Base-by-base conservation (phyloP, 2,113 vertebrate genomes). In the Vireo altiloquus region DNA sequence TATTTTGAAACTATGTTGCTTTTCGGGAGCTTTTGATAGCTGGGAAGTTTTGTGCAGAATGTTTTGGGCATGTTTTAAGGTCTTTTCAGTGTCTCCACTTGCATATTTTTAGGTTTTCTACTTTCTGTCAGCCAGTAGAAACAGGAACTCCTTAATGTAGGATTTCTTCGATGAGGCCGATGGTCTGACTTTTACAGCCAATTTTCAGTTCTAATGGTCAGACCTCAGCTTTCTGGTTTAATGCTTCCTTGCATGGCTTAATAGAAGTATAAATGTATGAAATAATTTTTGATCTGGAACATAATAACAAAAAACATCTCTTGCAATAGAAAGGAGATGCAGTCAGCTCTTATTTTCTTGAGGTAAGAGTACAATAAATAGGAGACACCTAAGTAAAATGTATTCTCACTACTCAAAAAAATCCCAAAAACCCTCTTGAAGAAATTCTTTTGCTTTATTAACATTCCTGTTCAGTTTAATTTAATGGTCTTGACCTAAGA, bases 141-240 rank as follows among this genome's bases (percentile, higher is more conserved):
- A 60, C 42, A 42, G 3, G 19, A 76, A 6, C 37, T 85, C 30
- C 10, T 15, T 56, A 15, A 15, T 19, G 19, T 33, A 42, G 13
- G 6, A 23, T 53, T 83, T 80, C 53, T 61, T 76, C 69, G 49
- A 77, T 49, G 31, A 46, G 18, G 8, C 21, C 0, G 0, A 0
- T 24, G 69, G 11, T 52, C 27, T 87, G 77, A 15, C 24, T 88
- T 19, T 24, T 39, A 16, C 9, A 84, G 47, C 30, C 4, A 6
- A 37, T 21, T 76, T 90, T 30, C 53, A 30, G 14, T 80, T 88
- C 59, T n/a, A 13, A 27, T 64, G 60, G 53, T 72, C 40, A 68
- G 39, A 35, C 15, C n/a, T 89, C 46, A 61, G 0, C 37, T 70
- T 61, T 25, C 39, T 80, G 28, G 6, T 63, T 65, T 79, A 42